Base-by-base conservation (phyloP, 2,797 vertebrate genomes). In the Triplophysa bombifrons region DNA sequence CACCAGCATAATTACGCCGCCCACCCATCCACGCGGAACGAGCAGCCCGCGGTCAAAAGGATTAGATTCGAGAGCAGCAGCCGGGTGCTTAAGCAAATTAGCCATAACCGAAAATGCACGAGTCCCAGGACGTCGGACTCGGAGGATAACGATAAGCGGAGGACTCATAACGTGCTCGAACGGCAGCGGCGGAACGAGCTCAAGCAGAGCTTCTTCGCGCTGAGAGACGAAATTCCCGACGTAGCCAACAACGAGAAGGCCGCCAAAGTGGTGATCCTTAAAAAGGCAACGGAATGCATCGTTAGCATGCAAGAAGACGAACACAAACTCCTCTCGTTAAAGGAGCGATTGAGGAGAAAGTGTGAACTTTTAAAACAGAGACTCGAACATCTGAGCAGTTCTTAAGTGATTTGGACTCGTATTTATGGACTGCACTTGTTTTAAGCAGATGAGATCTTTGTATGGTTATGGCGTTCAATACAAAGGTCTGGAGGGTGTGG, bases 1-100 rank as follows among this genome's bases (percentile, higher is more conserved):
- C 96, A 97, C 48, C 97, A 97, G 85, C 97, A 98, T 93, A 97
- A 98, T 51, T 98, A 97, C 0, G 96, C 96, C 0, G 96, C 96
- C 1, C 92, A 91, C 76, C 96, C 96, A 1, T 90, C 93, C 30
- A 91, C 92, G 1, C 83, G 90, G 76, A 86, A 71, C 55, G 94
- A 94, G 81, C 95, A 90, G 71, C 94, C 95, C 0, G 89, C 94
- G 0, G 87, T 90, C 77, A 96, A 96, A 87, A 88, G 93, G 90
- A 88, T 93, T 66, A 94, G 92, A 86, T 90, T 95, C 85, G 95
- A 96, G 88, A 58, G 64, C 27, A 72, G 73, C 65, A 93, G 89
- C 88, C 90, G 92, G 63, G 90, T 94, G 73, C 93, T 95, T 79
- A 94, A 95, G 85, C 94, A 94, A 81, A 93, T 94, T 85, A 93